Evolutionary conservation across 2,888 invertebrate species (phyloP), one percentile per base, ranked within the genome.

Genomic region (Ormyrus pomaceus): DNA sequence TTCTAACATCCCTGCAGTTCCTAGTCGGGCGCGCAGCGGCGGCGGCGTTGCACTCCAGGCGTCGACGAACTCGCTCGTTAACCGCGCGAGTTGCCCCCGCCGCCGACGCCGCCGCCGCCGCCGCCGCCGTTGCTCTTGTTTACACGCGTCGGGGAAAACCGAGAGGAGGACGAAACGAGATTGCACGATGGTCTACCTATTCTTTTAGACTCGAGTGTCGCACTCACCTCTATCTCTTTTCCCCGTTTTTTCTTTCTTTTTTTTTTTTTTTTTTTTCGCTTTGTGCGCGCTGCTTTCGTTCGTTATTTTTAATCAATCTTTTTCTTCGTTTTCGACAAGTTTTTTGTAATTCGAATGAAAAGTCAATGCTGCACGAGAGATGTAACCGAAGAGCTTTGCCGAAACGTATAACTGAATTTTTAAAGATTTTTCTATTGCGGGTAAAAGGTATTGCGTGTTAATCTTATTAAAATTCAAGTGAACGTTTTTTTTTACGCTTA

Each of bases 51-150:
- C 53, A 70, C 70, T 70, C 58, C 48, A 58, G 9, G 11, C 68
- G 45, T 68, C 46, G 59, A 61, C 53, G 53, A 61, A 59, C 45
- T 75, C 68, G 53, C 61, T 68, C 68, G 75, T 75, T 75, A 65
- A 68, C 61, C 53, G 61, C 46, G 56, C 56, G 50, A 73, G 64
- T 53, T 55, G 59, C 13, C 48, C 13, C 19, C 19, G 19, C 19
- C 19, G 2, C 19, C 19, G 19, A 0, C 19, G 19, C 19, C 2
- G 19, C 2, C 19, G 19, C 19, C 1, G 19, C 19, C 19, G 19
- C 1, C 19, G 19, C 19, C 45, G 50, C 66, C 50, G 9, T 50
- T 34, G 10, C 19, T 65, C 58, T 61, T 68, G 68, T 61, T 75
- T 75, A 68, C 61, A 68, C 61, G 58, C 74, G 50, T 34, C 8